Conservation (phyloP, 2,113 vertebrate species). For the Rafetus swinhoei region DNA sequence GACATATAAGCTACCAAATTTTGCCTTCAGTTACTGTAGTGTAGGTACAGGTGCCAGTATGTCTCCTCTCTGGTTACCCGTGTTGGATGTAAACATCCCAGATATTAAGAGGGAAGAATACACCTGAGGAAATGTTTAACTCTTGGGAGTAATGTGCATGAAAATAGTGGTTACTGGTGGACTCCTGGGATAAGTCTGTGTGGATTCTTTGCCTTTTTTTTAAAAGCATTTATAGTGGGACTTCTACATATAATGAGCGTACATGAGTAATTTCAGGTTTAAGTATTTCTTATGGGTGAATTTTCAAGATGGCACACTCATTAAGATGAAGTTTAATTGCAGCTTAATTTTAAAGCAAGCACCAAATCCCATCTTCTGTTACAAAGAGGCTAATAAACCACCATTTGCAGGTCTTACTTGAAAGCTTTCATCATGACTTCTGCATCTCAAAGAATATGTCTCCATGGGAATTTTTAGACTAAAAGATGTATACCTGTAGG, state of each 20-base stretch:
- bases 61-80: neutral
- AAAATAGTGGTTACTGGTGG: accelerated
- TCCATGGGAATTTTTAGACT: neutral
- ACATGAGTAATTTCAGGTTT: neutral
- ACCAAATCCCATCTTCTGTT: neutral
- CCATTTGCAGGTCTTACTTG: neutral
- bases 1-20: accelerated
- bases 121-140: accelerated
- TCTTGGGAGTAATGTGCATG: neutral
- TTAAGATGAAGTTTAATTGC: neutral
- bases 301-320: neutral
- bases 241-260: accelerated
- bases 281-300: accelerated
- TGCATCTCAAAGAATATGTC: neutral
- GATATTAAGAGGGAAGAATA: neutral
- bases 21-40: accelerated
- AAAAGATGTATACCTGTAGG: neutral
- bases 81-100: neutral
- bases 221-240: neutral
- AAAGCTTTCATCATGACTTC: neutral
- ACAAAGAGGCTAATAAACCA: neutral
- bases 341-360: neutral
- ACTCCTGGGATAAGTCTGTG: neutral
- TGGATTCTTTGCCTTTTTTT: neutral
- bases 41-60: accelerated